Conservation (phyloP, 2,113 vertebrate genomes). For the Pycnonotus jocosus region DNA sequence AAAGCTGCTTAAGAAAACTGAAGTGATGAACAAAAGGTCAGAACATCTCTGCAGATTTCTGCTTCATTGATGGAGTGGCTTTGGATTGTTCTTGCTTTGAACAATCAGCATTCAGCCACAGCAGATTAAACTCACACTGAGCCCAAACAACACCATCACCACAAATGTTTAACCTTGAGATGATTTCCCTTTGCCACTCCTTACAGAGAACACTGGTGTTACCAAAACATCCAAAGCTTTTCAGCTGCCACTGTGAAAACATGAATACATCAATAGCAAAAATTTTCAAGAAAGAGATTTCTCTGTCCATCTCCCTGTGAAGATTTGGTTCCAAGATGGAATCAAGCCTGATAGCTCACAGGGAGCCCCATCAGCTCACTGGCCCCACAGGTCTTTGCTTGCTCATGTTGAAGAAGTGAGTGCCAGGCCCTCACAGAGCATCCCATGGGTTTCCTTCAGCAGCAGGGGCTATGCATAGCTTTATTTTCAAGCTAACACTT, state of each 20-base stretch:
- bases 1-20: background rate
- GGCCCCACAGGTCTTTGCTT: background rate
- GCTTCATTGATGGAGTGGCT: background rate
- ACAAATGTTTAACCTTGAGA: background rate
- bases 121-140: background rate
- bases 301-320: background rate
- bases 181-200: background rate
- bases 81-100: background rate
- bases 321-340: background rate
- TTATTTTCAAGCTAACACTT: background rate
- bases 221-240: background rate
- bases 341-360: background rate
- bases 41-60: background rate
- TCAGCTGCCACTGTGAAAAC: background rate
- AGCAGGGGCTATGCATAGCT: background rate
- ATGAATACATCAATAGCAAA: background rate
- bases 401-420: background rate
- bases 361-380: background rate
- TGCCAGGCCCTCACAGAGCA: rapidly evolving
- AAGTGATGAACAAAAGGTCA: background rate
- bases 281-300: background rate
- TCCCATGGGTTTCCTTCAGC: background rate
- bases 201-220: background rate
- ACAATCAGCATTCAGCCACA: background rate
- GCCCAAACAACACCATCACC: background rate